Evolutionary conservation across 2,888 invertebrate species (phyloP).

Genomic region (Amaurobius ferox): DNA sequence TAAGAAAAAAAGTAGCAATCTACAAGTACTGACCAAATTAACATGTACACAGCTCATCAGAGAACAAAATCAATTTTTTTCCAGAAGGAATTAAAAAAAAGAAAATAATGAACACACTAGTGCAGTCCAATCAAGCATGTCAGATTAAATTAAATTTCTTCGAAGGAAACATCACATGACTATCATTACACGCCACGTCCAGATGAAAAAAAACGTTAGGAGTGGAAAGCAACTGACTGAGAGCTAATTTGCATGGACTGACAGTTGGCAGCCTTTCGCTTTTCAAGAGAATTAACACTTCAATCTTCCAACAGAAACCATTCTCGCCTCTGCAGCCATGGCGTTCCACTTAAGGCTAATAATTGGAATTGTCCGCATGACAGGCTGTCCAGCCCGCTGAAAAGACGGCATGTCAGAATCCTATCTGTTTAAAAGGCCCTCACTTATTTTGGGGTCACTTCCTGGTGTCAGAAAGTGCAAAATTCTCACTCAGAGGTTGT

Average conservation of each 20-base stretch:
- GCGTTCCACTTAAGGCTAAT: constrained; percentile 14
- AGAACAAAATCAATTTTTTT: not conserved
- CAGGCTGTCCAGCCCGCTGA: not conserved
- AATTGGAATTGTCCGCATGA: constrained; percentile 16
- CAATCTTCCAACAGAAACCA: not conserved
- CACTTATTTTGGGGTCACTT: constrained; percentile 9
- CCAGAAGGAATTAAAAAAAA: not conserved
- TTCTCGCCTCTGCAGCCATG: not conserved
- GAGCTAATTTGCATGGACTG: constrained; percentile 7
- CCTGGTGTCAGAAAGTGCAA: constrained; percentile 9
- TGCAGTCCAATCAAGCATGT: not conserved
- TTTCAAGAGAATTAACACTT: constrained; percentile 6
- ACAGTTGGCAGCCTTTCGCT: constrained; percentile 12
- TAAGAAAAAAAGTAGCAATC: no score
- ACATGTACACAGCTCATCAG: not conserved
- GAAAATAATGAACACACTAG: not conserved
- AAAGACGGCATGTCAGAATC: not conserved
- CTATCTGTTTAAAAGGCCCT: not conserved
- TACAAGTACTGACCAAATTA: not conserved
- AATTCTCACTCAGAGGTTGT: not conserved
- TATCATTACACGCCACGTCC: constrained; percentile 7
- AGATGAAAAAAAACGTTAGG: not conserved
- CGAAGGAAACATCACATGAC: not conserved
- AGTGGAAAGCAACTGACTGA: not conserved
- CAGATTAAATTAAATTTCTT: constrained; percentile 2